Evolutionary conservation across 2,888 invertebrate genomes (phyloP).

Genomic region (Pseudococcus viburni): DNA sequence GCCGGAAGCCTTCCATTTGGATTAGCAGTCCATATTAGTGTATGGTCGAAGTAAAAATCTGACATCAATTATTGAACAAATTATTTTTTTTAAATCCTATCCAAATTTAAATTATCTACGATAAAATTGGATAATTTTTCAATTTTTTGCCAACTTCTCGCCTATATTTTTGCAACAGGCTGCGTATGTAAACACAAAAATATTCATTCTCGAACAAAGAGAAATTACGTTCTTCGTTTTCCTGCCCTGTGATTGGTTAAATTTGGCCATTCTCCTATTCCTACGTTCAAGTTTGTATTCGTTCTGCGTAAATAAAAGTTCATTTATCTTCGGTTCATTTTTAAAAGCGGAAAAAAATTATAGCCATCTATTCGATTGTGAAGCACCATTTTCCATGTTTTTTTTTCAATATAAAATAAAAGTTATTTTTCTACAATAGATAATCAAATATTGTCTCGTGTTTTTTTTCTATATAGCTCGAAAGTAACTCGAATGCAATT

Average conservation of each 20-base stretch:
- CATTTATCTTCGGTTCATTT: background rate
- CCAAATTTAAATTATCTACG: background rate
- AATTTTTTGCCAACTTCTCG: background rate
- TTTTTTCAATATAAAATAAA: too few species aligned
- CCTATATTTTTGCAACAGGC: background rate
- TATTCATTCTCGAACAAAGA: background rate
- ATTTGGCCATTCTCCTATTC: background rate
- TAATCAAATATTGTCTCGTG: background rate
- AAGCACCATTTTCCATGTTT: background rate
- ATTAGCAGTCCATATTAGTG: too few species aligned
- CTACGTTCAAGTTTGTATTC: slow-evolving; percentile 4
- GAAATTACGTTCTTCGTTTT: slow-evolving; percentile 55
- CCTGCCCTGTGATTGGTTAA: slow-evolving; percentile 14
- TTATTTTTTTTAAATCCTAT: too few species aligned
- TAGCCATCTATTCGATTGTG: background rate
- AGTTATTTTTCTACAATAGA: background rate
- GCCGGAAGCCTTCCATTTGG: too few species aligned
- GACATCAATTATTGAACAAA: too few species aligned
- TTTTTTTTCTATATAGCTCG: background rate
- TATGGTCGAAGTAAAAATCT: too few species aligned
- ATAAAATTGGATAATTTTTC: background rate
- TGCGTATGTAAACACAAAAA: background rate
- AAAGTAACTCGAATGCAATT: background rate
- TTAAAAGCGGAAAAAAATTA: background rate
- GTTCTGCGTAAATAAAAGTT: background rate